These are phyloP conservation scores for Notocelia uddmanniana DNA, from an alignment of 2,888 invertebrate species.

Conservation along the genomic window DNA sequence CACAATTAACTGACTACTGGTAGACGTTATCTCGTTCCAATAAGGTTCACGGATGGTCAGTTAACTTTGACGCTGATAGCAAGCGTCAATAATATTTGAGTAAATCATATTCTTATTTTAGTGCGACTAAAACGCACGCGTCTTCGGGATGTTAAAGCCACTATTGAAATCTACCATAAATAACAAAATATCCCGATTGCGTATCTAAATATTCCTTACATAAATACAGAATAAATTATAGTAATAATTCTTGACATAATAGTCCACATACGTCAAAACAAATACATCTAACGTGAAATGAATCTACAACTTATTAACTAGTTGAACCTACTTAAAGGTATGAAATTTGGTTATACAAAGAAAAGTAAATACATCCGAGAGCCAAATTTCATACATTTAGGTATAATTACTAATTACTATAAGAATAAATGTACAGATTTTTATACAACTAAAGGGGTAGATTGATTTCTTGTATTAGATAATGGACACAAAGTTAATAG, in stretches of 20 bases:
- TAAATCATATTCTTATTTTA: slow-evolving; percentile 15
- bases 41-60: too few species aligned
- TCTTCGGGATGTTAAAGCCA: slow-evolving; percentile 1
- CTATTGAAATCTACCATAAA: slow-evolving; percentile 5
- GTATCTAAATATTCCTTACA: slow-evolving; percentile 30
- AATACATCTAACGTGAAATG: slow-evolving; percentile 24
- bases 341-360: slow-evolving; percentile 10
- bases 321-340: slow-evolving; percentile 18
- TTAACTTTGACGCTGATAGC: background rate
- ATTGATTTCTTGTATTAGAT: slow-evolving; percentile 3
- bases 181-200: slow-evolving; percentile 22
- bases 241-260: slow-evolving; percentile 36
- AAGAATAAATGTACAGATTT: slow-evolving; percentile 34
- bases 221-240: slow-evolving; percentile 43
- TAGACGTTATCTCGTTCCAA: too few species aligned
- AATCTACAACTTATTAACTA: slow-evolving; percentile 17
- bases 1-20: too few species aligned
- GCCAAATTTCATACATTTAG: slow-evolving; percentile 17
- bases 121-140: slow-evolving; percentile 25
- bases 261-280: slow-evolving; percentile 37
- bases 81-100: background rate
- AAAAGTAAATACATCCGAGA: slow-evolving; percentile 15
- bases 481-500: slow-evolving; percentile 8
- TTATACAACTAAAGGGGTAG: slow-evolving; percentile 26
- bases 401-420: slow-evolving; percentile 9